Percentiles rank a stretch among this genome's conserved stretches.
Conservation (phyloP, 2,797 vertebrate species). For the Pterois miles region DNA sequence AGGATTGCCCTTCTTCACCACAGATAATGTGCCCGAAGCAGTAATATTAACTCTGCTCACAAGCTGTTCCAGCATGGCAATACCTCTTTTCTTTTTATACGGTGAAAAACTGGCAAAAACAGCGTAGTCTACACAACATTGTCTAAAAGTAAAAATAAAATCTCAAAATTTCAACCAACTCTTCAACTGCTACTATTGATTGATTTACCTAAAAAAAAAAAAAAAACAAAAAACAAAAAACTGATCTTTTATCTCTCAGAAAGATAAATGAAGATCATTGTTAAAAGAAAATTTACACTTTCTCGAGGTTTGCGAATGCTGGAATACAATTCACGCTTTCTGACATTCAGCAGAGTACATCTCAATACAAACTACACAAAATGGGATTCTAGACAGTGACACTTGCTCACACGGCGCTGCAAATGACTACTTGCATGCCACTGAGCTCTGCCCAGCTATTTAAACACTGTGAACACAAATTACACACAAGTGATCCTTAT, state of each 20-base stretch:
- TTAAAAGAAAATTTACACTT: background rate
- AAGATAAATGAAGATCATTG: background rate
- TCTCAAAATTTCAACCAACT: background rate
- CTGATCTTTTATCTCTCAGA: too few species aligned
- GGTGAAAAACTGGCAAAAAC: background rate
- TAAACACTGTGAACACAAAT: background rate
- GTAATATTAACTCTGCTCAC: background rate
- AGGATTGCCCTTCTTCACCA: background rate
- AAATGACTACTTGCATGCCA: background rate
- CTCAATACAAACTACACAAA: background rate
- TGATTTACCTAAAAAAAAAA: background rate
- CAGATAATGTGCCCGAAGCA: background rate
- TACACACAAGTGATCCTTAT: background rate
- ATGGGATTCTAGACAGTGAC: background rate
- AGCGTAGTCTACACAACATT: background rate
- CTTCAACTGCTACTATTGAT: background rate
- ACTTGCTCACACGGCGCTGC: background rate
- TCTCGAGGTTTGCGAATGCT: background rate
- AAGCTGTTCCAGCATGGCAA: background rate
- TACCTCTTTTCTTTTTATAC: background rate
- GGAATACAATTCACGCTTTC: background rate
- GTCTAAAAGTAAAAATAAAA: background rate
- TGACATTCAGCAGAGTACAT: background rate
- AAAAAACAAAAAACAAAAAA: background rate
- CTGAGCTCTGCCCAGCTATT: background rate